Evolutionary conservation across 2,113 vertebrate species (phyloP), one percentile per base, ranked within the genome.

Genomic region (Amphiprion percula): DNA sequence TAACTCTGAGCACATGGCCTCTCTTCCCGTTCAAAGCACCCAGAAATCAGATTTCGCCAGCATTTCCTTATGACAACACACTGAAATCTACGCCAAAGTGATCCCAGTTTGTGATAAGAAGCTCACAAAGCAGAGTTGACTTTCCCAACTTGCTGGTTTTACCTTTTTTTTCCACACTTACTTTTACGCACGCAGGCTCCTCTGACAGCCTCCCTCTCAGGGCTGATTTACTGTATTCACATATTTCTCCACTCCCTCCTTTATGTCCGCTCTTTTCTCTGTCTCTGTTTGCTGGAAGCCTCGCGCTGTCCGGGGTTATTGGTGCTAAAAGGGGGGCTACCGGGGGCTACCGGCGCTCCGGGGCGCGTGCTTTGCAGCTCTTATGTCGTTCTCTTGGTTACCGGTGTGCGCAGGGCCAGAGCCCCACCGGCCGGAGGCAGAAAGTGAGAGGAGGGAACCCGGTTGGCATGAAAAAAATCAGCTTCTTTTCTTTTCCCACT

Each of bases 221-320:
- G 83, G 89, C 92, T 95, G 95, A 96, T 97, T 97, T 97, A 97
- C 95, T 95, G 94, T 94, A 94, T 93, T 94, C 90, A 83, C 90
- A 95, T 93, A 94, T 95, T 95, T 92, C 77, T 75, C 78, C 74
- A 19, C 10, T 73, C 80, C 79, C 82, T 65, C 74, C 83, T 90
- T 88, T 90, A 88, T 92, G 73, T 90, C 74, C 83, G 59, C 73
- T 87, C 88, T 83, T 89, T 90, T 90, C 86, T 91, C 87, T 92
- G 87, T 74, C 72, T 92, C 84, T 94, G 91, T 94, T 95, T 95
- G 92, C 92, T 94, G 91, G 91, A 93, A 92, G 87, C 85, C 87
- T 89, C 84, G 87, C 84, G 87, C 89, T 89, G 88, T 88, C 88
- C 91, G 77, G 70, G 71, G 83, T 92, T 94, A 94, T 94, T 94